Evolutionary conservation across 2,888 invertebrate species (phyloP).

Genomic region (Galerucella calmariensis): DNA sequence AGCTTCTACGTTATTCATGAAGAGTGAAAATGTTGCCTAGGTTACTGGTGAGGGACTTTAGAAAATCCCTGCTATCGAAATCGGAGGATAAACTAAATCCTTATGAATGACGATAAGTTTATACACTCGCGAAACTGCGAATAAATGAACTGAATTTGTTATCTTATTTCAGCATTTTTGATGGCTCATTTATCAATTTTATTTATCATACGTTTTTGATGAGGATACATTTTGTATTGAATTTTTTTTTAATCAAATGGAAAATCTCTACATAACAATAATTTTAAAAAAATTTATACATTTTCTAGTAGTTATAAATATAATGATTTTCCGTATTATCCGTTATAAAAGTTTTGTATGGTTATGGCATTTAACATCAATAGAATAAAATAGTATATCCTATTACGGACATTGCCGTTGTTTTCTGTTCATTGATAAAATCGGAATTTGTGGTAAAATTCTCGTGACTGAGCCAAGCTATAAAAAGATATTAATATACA

Average conservation of each 20-base stretch:
- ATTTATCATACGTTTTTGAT: background rate
- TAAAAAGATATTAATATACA: conserved; percentile 32
- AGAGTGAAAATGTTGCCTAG: conserved; percentile 41
- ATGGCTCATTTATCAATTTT: conserved; percentile 24
- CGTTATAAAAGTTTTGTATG: conserved; percentile 20
- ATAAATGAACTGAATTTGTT: conserved; percentile 41
- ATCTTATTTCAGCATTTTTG: conserved; percentile 25
- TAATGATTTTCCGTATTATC: conserved; percentile 6
- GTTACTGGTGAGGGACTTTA: conserved; percentile 47
- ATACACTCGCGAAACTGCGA: conserved; percentile 44
- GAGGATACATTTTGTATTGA: background rate
- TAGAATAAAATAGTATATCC: conserved; percentile 25
- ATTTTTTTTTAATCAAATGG: no score
- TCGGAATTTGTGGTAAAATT: conserved; percentile 27
- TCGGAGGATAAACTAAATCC: conserved; percentile 52
- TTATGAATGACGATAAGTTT: conserved; percentile 54
- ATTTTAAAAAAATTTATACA: background rate
- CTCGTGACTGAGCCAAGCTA: conserved; percentile 20
- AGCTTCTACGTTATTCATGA: conserved; percentile 40
- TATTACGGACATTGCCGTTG: conserved; percentile 15
- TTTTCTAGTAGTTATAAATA: background rate
- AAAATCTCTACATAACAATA: no score
- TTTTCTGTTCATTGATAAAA: conserved; percentile 32
- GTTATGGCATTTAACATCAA: conserved; percentile 23
- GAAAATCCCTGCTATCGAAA: conserved; percentile 39